These are phyloP conservation scores for Scolopax bukidnonensis DNA, from an alignment of 2,797 vertebrate genomes.

Conservation along the genomic window DNA sequence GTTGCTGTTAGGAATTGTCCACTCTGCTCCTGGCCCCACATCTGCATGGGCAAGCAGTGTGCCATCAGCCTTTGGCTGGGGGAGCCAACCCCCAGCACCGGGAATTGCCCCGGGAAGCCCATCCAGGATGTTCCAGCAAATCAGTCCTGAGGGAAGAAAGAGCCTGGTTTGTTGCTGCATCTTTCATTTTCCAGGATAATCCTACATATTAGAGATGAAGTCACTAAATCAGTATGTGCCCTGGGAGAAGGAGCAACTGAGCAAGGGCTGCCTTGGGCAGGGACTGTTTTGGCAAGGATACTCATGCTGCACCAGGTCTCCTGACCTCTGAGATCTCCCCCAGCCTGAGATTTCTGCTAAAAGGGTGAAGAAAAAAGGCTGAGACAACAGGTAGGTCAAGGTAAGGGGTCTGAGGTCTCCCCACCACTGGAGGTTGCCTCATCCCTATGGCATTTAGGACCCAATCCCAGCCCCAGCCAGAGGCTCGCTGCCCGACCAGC, in stretches of 20 bases:
- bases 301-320: not conserved
- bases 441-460: not conserved
- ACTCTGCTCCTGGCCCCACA: not conserved
- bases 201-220: not conserved
- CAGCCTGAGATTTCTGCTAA: not conserved
- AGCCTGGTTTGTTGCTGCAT: not conserved
- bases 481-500: fast-evolving
- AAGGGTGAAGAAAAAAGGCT: not conserved
- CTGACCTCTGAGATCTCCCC: not conserved
- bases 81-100: not conserved
- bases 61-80: not conserved
- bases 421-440: not conserved
- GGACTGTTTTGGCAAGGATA: not conserved
- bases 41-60: not conserved
- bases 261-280: not conserved
- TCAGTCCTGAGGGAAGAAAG: not conserved
- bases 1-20: not conserved
- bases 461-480: not conserved
- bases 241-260: not conserved
- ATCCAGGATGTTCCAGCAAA: not conserved
- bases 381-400: not conserved
- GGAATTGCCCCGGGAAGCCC: not conserved
- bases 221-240: not conserved
- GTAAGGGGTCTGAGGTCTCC: not conserved
- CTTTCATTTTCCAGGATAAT: not conserved